Conservation (phyloP, 2,888 invertebrate genomes). For the Sisyra nigra region DNA sequence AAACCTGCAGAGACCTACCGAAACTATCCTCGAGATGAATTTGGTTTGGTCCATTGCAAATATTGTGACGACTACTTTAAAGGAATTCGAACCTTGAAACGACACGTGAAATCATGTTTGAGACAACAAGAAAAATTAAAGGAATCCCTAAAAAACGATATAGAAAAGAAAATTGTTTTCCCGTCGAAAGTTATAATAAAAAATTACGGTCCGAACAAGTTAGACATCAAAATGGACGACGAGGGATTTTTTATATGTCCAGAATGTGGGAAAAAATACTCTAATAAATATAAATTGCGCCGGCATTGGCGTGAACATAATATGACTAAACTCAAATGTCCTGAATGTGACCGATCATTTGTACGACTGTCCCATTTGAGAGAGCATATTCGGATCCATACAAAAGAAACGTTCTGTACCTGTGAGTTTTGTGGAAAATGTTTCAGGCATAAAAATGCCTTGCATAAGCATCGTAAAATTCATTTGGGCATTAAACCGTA, state of each 20-base stretch:
- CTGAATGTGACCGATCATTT: constrained; percentile 6
- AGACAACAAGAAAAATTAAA: background rate
- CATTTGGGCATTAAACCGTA: constrained; percentile 6
- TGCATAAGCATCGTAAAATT: constrained; percentile 4
- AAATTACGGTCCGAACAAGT: background rate
- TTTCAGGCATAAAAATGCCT: background rate
- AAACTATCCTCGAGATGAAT: background rate
- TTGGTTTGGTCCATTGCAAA: background rate
- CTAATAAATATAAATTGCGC: constrained; percentile 3
- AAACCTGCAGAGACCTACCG: background rate
- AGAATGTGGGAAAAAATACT: constrained; percentile 1
- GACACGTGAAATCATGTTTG: background rate
- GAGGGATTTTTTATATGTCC: constrained; percentile 3
- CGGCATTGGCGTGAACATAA: constrained; percentile 3
- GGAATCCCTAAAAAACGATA: background rate
- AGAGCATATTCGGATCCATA: constrained; percentile 5
- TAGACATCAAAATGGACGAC: background rate
- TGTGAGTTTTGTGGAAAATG: constrained; percentile 9
- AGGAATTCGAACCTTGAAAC: background rate
- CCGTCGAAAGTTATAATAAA: background rate
- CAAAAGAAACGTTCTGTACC: constrained; percentile 1
- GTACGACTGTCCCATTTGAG: background rate
- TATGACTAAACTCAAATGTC: background rate
- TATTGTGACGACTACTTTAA: background rate
- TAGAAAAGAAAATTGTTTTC: no score